Conservation (phyloP, 2,113 vertebrate genomes). For the Lophochroa leadbeateri region DNA sequence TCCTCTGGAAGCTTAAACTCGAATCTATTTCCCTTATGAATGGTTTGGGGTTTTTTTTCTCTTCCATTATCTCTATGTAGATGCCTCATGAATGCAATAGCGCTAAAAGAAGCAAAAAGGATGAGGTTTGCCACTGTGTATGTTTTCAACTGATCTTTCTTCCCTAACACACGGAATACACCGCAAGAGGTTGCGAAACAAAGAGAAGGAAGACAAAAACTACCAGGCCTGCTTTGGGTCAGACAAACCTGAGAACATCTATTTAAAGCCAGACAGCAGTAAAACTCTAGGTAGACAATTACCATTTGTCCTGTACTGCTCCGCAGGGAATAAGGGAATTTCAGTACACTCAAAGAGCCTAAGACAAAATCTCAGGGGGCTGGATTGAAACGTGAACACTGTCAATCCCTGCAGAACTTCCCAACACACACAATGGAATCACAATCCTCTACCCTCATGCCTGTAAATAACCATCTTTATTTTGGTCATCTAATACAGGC, state of each 20-base stretch:
- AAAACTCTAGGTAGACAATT: background rate
- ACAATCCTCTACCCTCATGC: background rate
- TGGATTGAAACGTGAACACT: background rate
- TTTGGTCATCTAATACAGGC: background rate
- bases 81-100: constrained; percentile 23
- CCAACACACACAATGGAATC: background rate
- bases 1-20: constrained; percentile 32
- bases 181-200: constrained; percentile 39
- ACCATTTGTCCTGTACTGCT: constrained; percentile 24
- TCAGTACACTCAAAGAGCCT: background rate
- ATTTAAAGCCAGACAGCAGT: constrained; percentile 45
- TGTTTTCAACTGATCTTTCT: constrained; percentile 38
- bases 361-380: background rate
- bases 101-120: constrained; percentile 11
- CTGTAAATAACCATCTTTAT: background rate
- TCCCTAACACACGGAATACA: background rate
- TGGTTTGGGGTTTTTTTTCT: background rate
- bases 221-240: background rate
- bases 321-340: background rate
- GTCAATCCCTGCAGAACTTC: background rate
- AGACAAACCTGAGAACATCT: background rate
- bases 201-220: background rate
- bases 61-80: background rate
- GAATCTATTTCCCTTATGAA: constrained; percentile 12
- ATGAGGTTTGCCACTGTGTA: background rate